Conservation (phyloP, 2,888 invertebrate species). For the Drosophila infuscata region DNA sequence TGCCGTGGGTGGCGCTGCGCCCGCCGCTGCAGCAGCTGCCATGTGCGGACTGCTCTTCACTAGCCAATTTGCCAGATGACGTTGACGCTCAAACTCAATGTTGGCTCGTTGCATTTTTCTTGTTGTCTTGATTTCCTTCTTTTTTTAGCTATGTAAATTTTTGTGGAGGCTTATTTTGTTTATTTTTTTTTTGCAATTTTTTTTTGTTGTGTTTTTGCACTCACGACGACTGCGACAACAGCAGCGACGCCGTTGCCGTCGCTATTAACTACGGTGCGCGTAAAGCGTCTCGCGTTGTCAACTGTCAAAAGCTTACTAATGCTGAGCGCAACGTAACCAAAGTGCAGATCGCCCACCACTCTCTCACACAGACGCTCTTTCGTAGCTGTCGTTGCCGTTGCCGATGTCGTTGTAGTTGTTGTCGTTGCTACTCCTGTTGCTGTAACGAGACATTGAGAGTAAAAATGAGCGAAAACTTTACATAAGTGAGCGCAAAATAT, state of each 20-base stretch:
- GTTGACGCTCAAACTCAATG: conserved; percentile 85
- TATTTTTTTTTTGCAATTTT: background rate
- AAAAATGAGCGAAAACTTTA: conserved; percentile 62
- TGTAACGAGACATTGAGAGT: conserved; percentile 63
- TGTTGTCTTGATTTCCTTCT: conserved; percentile 48
- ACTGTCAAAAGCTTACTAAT: conserved; percentile 67
- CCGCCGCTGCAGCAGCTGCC: conserved; percentile 81
- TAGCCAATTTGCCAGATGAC: conserved; percentile 85
- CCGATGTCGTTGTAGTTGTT: conserved; percentile 27
- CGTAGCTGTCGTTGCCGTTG: conserved; percentile 28
- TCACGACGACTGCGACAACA: conserved; percentile 60
- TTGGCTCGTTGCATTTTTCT: conserved; percentile 85
- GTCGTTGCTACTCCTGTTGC: conserved; percentile 44
- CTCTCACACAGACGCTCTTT: conserved; percentile 44
- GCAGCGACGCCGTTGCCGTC: conserved; percentile 70
- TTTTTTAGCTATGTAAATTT: conserved; percentile 17
- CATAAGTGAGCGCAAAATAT: conserved; percentile 62
- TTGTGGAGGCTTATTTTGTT: conserved; percentile 3
- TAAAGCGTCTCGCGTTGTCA: conserved; percentile 68
- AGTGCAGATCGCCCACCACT: conserved; percentile 67
- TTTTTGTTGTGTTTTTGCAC: conserved; percentile 21
- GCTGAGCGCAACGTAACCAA: conserved; percentile 53
- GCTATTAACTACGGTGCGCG: conserved; percentile 62
- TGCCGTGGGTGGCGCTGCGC: conserved; percentile 56
- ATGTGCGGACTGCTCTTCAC: conserved; percentile 85